A percentile compares a stretch with the other conserved stretches of the same genome.
Conservation (phyloP, 2,797 vertebrate species). For the Pseudopleuronectes americanus region DNA sequence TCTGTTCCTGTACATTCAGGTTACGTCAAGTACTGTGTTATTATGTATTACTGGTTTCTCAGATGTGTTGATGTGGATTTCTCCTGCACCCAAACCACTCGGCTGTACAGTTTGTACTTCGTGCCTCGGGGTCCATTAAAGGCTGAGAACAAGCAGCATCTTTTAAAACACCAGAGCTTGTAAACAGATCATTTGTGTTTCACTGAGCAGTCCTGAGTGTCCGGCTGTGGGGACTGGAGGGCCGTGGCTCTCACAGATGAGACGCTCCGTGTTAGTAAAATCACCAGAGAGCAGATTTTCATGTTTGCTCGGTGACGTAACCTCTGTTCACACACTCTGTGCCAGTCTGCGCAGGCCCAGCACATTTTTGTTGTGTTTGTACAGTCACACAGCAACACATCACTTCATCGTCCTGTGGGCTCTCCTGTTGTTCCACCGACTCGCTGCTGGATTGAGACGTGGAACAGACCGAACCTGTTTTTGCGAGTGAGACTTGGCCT, state of each 20-base stretch:
- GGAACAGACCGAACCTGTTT: conserved; percentile 20
- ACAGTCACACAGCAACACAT: neutral
- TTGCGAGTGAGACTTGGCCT: conserved; percentile 3
- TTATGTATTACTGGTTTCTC: too few species aligned
- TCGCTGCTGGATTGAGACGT: conserved; percentile 3
- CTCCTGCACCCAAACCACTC: too few species aligned
- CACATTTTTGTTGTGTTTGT: neutral
- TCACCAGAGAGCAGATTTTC: neutral
- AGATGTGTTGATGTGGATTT: too few species aligned
- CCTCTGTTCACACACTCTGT: neutral
- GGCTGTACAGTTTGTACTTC: too few species aligned
- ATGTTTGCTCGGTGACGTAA: conserved; percentile 41
- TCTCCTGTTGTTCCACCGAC: too few species aligned
- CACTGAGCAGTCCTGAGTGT: neutral
- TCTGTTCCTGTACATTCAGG: too few species aligned
- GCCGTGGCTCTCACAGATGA: neutral
- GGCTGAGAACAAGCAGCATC: too few species aligned
- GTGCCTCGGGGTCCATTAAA: too few species aligned
- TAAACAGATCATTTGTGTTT: too few species aligned
- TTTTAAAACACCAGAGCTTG: too few species aligned
- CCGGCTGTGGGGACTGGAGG: neutral
- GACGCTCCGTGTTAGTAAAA: neutral
- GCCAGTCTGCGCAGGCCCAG: neutral
- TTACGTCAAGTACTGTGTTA: too few species aligned
- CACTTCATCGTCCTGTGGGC: neutral